A percentile compares a stretch with the other conserved stretches of the same genome.
phyloP scores from a whole-genome alignment of 2,888 invertebrate species.

The Zaprionus lineosus region DNA sequence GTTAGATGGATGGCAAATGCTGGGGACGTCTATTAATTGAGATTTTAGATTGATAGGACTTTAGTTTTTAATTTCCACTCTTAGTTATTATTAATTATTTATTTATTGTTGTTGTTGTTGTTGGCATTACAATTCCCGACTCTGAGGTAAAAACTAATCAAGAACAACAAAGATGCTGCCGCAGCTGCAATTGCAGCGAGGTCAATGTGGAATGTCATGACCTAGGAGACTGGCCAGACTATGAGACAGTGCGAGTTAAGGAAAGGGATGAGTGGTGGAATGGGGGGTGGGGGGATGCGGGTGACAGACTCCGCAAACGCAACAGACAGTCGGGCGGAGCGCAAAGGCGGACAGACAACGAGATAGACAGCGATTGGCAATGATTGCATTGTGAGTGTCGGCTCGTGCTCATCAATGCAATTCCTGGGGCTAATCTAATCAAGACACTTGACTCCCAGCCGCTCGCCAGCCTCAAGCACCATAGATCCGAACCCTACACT shows the following conservation, averaged over 20 bases:
- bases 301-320: too few species aligned
- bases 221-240: background rate
- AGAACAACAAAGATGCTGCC: constrained; percentile 26
- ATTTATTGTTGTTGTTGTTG: background rate
- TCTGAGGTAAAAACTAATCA: constrained; percentile 28
- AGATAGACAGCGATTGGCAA: constrained; percentile 21
- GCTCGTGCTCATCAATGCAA: constrained; percentile 51
- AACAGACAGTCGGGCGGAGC: too few species aligned
- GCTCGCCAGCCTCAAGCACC: constrained; percentile 18
- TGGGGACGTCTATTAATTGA: constrained; percentile 43
- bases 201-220: constrained; percentile 12
- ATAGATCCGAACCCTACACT: constrained; percentile 30
- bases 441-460: constrained; percentile 46
- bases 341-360: too few species aligned
- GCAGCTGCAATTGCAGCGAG: background rate
- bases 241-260: too few species aligned
- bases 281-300: too few species aligned
- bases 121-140: too few species aligned
- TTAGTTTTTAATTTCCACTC: background rate
- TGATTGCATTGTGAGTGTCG: constrained; percentile 29
- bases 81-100: background rate
- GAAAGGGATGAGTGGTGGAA: too few species aligned
- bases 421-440: constrained; percentile 58
- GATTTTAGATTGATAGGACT: constrained; percentile 2
- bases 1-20: background rate